Evolutionary conservation across 30 jellyfish, hydroid and myxozoan genomes (phyloP), one percentile per base, ranked within the genome.

Genomic region (Aurelia sp.): DNA sequence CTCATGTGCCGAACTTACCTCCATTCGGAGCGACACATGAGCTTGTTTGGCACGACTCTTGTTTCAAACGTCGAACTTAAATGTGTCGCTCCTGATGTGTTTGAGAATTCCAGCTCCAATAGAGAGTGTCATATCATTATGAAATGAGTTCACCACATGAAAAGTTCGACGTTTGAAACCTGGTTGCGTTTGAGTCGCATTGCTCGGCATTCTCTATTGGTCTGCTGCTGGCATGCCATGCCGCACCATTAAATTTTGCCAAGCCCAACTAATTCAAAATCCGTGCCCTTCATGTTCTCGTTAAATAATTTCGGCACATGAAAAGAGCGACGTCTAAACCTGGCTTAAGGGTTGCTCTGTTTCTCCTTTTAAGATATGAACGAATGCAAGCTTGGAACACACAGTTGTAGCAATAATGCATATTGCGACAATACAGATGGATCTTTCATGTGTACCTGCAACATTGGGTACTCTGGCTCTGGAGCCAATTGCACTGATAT

Each of bases 401-500:
- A 82, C 51, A 33, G n/a, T 73, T 74, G 91, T 58, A 67, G 62
- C 22, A 51, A 47, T n/a, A 73, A 75, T 51, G 97, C 89, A 21
- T 15, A 21, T 27, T 89, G 97, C 51, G 18, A 47, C 17, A 74
- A 89, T 72, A 24, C 48, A 20, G 44, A 47, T 19, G 97, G 97
- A 3, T 13, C 92, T 55, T 80, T 58, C 68, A 17, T 35, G 27
- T 89, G 97, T 66, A n/a, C 63, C 8, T 89, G 97, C 81, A 64
- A 44, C 19, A 55, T 15, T 51, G 97, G 97, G 20, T 89, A 67
- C 76, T 18, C 66, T 8, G 97, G 97, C 9, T 74, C 67, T 58
- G 97, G 97, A 11, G 8, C 0, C 47, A 41, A 30, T 20, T 89
- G 97, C 65, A 10, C 86, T 17, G 97, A 89, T 62, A 30, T 89